These are phyloP conservation scores for Eueides isabella DNA, from an alignment of 1,140 invertebrate genomes.

Conservation along the genomic window DNA sequence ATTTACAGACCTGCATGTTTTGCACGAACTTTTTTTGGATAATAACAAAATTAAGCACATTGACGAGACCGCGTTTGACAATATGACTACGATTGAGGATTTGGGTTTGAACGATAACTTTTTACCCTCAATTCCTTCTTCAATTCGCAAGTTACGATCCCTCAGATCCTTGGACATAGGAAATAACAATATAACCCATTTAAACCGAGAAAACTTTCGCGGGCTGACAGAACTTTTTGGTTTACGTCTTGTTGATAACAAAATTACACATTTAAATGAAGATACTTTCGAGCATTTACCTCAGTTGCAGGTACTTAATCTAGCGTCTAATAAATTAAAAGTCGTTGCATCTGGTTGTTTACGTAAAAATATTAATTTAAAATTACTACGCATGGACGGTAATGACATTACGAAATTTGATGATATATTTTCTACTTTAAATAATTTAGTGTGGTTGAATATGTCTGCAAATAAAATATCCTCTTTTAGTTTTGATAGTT, in stretches of 20 bases:
- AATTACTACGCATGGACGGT: constrained; percentile 86
- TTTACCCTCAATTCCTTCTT: constrained; percentile 87
- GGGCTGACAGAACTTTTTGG: constrained; percentile 85
- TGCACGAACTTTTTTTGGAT: constrained; percentile 89
- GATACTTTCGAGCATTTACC: constrained; percentile 86
- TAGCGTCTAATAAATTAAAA: constrained; percentile 87
- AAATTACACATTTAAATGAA: constrained; percentile 85
- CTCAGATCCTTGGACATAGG: constrained; percentile 90
- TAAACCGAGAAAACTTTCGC: constrained; percentile 84
- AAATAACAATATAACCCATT: constrained; percentile 87
- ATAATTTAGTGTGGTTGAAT: constrained; percentile 87
- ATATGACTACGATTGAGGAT: constrained; percentile 90
- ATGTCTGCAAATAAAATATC: constrained; percentile 86
- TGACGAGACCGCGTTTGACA: constrained; percentile 89
- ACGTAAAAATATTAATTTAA: constrained; percentile 84
- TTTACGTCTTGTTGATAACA: constrained; percentile 86
- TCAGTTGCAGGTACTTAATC: constrained; percentile 86
- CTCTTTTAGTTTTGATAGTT: constrained; percentile 86
- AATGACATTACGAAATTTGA: constrained; percentile 86
- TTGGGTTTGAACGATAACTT: constrained; percentile 90
- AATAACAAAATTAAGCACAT: constrained; percentile 88
- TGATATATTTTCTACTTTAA: constrained; percentile 85
- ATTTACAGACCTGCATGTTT: constrained; percentile 87
- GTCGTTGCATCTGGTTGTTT: constrained; percentile 86
- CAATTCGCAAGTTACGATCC: constrained; percentile 85